Base-by-base conservation (phyloP, 1,140 invertebrate genomes). In the Euglossa dilemma region DNA sequence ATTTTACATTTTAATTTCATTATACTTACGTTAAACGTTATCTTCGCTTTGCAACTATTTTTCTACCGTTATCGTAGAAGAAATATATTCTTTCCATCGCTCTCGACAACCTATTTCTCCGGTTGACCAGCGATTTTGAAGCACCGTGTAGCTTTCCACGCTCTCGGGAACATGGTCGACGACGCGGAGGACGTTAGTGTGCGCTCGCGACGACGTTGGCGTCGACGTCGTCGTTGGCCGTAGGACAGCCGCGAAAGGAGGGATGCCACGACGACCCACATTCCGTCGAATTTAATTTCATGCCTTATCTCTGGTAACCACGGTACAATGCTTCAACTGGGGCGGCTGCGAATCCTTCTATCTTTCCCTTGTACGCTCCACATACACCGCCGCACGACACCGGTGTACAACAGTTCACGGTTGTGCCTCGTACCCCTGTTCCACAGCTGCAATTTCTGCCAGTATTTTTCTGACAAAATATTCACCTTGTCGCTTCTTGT, bases 251-350 rank as follows among this genome's bases (percentile, higher is more conserved):
- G 77, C 85, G 67, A 76, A 84, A 85, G 83, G 78, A 87, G 82
- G 66, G 57, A 77, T 56, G 67, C 83, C 86, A 77, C 85, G 86
- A 89, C 89, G 91, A 91, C 90, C 91, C 89, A 92, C 89, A 91
- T 92, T 91, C 88, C 88, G 78, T 89, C 87, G 88, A 92, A 92
- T 92, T 92, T 92, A 92, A 92, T 92, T 92, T 91, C 91, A 92
- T 92, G 91, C 91, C 91, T 92, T 92, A 92, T 92, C 91, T 90
- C 87, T 83, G 85, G 90, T 86, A 91, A 87, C 88, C 85, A 85
- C 87, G 83, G 76, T 86, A 89, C 84, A 89, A 88, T 86, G 89
- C 88, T 83, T 86, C 88, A 91, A 91, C 87, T 90, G 72, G 84
- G 87, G 83, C 85, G 85, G 84, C 83, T 73, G 86, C 80, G 85